These are phyloP conservation scores for Xestia c-nigrum DNA, from an alignment of 2,888 invertebrate species.

Conservation along the genomic window DNA sequence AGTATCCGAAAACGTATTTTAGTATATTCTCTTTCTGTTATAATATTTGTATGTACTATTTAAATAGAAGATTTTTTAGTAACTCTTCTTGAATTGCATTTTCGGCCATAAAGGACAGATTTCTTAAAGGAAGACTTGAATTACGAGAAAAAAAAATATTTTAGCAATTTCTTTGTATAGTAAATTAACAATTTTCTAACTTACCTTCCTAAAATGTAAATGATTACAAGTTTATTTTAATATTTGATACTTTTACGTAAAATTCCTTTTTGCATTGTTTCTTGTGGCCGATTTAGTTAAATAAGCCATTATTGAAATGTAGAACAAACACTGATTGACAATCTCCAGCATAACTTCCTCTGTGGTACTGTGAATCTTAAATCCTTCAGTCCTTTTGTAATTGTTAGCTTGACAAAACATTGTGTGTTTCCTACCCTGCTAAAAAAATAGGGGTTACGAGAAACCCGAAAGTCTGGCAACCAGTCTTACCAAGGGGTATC, in stretches of 20 bases:
- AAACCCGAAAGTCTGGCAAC: not conserved
- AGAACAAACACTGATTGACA: not conserved
- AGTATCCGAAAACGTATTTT: conserved; percentile 25
- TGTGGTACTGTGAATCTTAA: not conserved
- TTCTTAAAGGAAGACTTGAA: conserved; percentile 17
- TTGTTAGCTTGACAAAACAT: not conserved
- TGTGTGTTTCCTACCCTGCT: no score
- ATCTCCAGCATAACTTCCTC: not conserved
- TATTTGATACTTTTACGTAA: conserved; percentile 29
- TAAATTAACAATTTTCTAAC: not conserved
- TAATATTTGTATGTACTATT: conserved; percentile 4
- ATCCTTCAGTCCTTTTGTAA: not conserved
- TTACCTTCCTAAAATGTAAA: conserved; percentile 1
- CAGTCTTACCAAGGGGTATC: not conserved
- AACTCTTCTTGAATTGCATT: conserved; percentile 36
- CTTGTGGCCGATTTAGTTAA: not conserved
- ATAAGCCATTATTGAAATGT: not conserved
- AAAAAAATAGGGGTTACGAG: not conserved
- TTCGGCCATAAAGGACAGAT: not conserved
- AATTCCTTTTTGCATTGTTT: conserved; percentile 6
- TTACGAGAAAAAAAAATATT: not conserved
- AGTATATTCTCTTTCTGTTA: not conserved
- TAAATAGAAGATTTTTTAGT: not conserved
- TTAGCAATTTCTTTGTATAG: not conserved
- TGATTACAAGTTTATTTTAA: not conserved